Conservation (phyloP, 1,140 invertebrate species). For the Drosophila malerkotliana region DNA sequence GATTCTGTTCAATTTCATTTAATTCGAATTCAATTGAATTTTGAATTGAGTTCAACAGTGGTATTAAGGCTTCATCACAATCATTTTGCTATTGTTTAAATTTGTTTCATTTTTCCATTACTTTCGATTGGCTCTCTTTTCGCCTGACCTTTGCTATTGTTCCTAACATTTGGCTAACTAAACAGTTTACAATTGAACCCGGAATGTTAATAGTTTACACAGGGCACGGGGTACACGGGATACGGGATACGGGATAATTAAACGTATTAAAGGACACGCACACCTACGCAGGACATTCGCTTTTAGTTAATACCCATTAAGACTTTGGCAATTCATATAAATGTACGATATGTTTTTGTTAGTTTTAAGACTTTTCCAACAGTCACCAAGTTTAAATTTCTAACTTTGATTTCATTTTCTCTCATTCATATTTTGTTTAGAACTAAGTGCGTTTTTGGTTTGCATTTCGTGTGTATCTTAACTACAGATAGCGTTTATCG, state of each 20-base stretch:
- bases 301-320: slow-evolving; percentile 66
- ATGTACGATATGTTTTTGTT: slow-evolving; percentile 82
- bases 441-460: slow-evolving; percentile 52
- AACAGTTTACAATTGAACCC: slow-evolving; percentile 58
- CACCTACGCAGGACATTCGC: slow-evolving; percentile 16
- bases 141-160: slow-evolving; percentile 50
- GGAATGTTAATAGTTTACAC: slow-evolving; percentile 68
- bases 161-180: slow-evolving; percentile 73
- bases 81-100: slow-evolving; percentile 66
- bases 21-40: neutral
- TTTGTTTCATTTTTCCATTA: slow-evolving; percentile 24
- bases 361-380: slow-evolving; percentile 80
- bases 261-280: slow-evolving; percentile 47
- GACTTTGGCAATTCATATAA: slow-evolving; percentile 82
- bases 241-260: slow-evolving; percentile 6
- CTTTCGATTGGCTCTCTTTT: slow-evolving; percentile 31
- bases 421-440: slow-evolving; percentile 23
- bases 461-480: slow-evolving; percentile 27
- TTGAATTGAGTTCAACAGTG: slow-evolving; percentile 50
- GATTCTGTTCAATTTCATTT: slow-evolving; percentile 49
- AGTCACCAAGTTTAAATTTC: slow-evolving; percentile 71
- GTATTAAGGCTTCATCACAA: slow-evolving; percentile 70
- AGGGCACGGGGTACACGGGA: neutral
- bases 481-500: slow-evolving; percentile 16
- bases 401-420: slow-evolving; percentile 65